phyloP scores from a whole-genome alignment of 1,140 invertebrate genomes.

The Diorhabda sublineata region DNA sequence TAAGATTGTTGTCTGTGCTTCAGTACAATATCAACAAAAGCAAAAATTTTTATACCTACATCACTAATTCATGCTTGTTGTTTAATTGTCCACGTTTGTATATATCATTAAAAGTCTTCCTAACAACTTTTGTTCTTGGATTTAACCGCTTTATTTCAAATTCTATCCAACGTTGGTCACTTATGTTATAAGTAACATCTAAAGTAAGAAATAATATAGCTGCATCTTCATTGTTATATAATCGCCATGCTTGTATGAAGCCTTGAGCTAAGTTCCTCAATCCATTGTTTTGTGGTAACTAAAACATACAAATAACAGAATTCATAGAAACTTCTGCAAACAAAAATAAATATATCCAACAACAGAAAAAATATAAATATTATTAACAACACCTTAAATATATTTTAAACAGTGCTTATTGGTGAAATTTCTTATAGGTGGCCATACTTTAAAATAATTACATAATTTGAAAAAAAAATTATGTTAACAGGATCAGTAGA shows the following conservation, averaged over 20 bases:
- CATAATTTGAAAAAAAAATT: too few species aligned
- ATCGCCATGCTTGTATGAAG: constrained; percentile 71
- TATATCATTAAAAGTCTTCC: constrained; percentile 65
- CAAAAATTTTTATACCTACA: constrained; percentile 52
- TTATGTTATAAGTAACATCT: constrained; percentile 80
- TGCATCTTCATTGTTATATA: constrained; percentile 64
- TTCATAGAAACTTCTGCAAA: background rate
- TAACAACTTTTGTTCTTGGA: constrained; percentile 70
- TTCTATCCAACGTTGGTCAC: constrained; percentile 86
- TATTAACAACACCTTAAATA: too few species aligned
- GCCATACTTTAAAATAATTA: too few species aligned
- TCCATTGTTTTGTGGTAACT: constrained; percentile 79
- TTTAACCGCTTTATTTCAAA: constrained; percentile 71
- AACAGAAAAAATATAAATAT: too few species aligned
- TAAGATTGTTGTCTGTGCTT: too few species aligned
- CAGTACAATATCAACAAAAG: too few species aligned
- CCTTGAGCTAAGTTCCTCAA: constrained; percentile 66
- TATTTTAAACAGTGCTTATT: too few species aligned
- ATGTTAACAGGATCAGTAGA: too few species aligned
- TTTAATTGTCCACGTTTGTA: constrained; percentile 54
- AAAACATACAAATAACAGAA: constrained; percentile 28
- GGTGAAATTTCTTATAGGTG: too few species aligned
- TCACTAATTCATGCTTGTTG: constrained; percentile 59
- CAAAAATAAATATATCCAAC: too few species aligned
- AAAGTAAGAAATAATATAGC: constrained; percentile 84